Evolutionary conservation across 2,888 invertebrate species (phyloP).

Genomic region (Eumerus sabulonum): DNA sequence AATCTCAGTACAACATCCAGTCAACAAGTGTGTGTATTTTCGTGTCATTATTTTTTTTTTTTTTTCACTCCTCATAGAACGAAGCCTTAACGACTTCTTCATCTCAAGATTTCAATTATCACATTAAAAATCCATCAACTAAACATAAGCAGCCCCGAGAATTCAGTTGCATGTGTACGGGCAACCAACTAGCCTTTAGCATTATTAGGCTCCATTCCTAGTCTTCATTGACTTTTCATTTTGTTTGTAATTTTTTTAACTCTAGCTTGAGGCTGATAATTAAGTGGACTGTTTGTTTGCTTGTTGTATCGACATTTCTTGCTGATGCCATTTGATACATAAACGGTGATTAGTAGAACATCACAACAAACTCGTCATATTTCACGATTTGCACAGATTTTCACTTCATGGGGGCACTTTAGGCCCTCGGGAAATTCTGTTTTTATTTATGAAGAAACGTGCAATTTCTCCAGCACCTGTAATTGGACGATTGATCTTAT

Average conservation of each 20-base stretch:
- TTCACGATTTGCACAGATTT: neutral
- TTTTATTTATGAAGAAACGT: conserved; percentile 25
- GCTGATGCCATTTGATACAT: conserved; percentile 10
- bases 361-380: neutral
- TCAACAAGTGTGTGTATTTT: too few relatives aligned
- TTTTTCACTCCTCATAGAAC: too few relatives aligned
- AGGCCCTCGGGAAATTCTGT: conserved; percentile 41
- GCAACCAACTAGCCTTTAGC: neutral
- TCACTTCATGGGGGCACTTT: conserved; percentile 29
- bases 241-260: conserved; percentile 8
- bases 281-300: conserved; percentile 20
- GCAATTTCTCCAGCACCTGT: too few relatives aligned
- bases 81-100: conserved; percentile 3
- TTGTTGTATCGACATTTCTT: neutral
- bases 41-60: too few relatives aligned
- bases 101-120: conserved; percentile 38
- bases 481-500: conserved; percentile 2
- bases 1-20: too few relatives aligned
- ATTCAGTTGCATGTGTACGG: neutral
- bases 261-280: conserved; percentile 29
- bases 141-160: conserved; percentile 9
- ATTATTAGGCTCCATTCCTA: conserved; percentile 22
- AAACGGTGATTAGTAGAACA: conserved; percentile 21
- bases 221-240: neutral
- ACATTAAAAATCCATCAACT: conserved; percentile 53